These are phyloP conservation scores for Pherbina coryleti DNA, from an alignment of 2,888 invertebrate genomes.

Conservation along the genomic window DNA sequence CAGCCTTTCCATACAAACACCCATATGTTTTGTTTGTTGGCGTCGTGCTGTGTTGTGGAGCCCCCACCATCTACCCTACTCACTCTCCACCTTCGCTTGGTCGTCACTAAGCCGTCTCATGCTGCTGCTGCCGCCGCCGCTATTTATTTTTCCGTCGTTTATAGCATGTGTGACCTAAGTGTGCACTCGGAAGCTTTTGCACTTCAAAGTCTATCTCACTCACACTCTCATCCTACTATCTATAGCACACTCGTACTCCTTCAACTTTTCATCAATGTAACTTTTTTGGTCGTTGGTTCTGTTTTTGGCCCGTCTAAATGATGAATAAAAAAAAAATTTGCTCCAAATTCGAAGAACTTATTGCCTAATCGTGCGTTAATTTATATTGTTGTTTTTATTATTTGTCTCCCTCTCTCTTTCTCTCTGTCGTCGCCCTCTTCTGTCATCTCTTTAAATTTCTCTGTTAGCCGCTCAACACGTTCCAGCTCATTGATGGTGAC, in stretches of 20 bases:
- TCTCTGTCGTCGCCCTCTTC: constrained; percentile 2
- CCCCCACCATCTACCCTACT: background rate
- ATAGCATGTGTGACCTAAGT: constrained; percentile 5
- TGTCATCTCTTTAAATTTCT: background rate
- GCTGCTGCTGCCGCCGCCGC: background rate
- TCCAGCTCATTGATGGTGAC: constrained; percentile 47
- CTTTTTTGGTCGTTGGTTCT: background rate
- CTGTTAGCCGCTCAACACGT: constrained; percentile 15
- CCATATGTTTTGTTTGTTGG: background rate
- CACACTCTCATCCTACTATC: background rate
- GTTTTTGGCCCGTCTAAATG: constrained; percentile 2
- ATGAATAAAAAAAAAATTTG: constrained; percentile 19
- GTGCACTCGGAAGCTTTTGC: constrained; percentile 18
- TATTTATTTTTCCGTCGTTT: background rate
- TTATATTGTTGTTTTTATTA: constrained; percentile 36
- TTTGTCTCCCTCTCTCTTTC: background rate
- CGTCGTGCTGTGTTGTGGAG: background rate
- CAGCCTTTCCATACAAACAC: background rate
- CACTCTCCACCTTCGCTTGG: background rate
- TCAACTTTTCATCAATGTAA: background rate
- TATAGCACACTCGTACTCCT: background rate
- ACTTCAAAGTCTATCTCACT: background rate
- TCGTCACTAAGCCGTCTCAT: background rate
- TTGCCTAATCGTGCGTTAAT: constrained; percentile 48
- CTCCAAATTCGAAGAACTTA: constrained; percentile 42